Base-by-base conservation (phyloP, 1,140 invertebrate species). In the Pseudomyrmex concolor region DNA sequence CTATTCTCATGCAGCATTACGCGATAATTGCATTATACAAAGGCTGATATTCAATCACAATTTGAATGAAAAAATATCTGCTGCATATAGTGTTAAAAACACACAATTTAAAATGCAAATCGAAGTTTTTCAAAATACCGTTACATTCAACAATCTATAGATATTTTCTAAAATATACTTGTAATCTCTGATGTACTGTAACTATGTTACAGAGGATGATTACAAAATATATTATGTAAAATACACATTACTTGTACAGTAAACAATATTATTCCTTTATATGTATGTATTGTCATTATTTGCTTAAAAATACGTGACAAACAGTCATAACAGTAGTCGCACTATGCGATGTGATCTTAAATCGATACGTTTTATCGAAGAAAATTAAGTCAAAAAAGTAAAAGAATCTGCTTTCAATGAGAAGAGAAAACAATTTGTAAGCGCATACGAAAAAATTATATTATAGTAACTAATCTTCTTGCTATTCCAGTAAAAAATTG, bases 1-100 rank as follows among this genome's bases (percentile, higher is more conserved):
- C 34, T 34, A 34, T 68, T 43, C 34, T 57, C 15, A 59, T 34
- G 34, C 19, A 12, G 9, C 10, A 10, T 4, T 25, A 1, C 54
- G 43, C 15, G 43, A 80, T 71, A 71, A 80, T 57, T 68, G 76
- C 54, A 60, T 80, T 71, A 71, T 80, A 15, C 43, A 34, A 15
- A 15, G 64, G 13, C 17, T 34, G 1, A 2, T 45, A 51, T 51
- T 48, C 8, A 15, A 74, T 17, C n/a, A 2, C 63, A 60, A 62
- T 12, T 55, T 15, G 2, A 66, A 17, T 15, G 12, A 45, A 0
- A 19, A 55, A 15, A 15, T 34, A 34, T 34, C 22, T 19, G 5
- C 25, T 1, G 2, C 2, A 15, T 15, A n/a, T 8, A 54, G 34
- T 15, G 12, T 9, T 12, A 2, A 5, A n/a, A 68, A 5, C 12